Evolutionary conservation across 1,140 invertebrate genomes (phyloP), one percentile per base, ranked within the genome.

Genomic region (Doryteuthis pealeii): DNA sequence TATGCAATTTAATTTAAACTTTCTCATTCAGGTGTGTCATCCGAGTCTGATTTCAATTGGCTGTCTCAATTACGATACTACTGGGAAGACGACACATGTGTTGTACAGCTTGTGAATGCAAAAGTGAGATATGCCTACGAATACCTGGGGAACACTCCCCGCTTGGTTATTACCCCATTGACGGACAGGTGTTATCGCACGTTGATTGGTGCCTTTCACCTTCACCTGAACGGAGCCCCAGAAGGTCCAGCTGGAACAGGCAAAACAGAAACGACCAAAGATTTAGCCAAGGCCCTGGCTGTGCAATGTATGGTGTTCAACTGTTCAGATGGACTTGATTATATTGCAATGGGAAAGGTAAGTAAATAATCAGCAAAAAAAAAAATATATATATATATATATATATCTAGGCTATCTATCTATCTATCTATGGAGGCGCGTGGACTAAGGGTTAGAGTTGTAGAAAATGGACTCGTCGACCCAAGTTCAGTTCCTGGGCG

Each of bases 241-340:
- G 88, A 89, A 69, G 88, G 88, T 40, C 88, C 88, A 8, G 88
- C 88, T 45, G 88, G 88, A 28, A 89, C 88, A 54, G 87, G 88
- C 14, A 88, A 89, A 76, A 89, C 88, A 49, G 88, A 89, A 78
- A 89, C 88, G 8, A 87, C 87, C 0, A 89, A 89, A 79, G 88
- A 89, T 83, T 75, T 89, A 49, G 88, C 88, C 67, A 89, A 89
- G 78, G 88, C 88, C 35, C 62, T 89, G 15, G 88, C 88, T 74
- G 88, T 89, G 31, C 88, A 89, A 80, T 89, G 88, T 84, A 85
- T 89, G 4, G 88, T 89, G 22, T 89, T 89, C 80, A 89, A 89
- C 80, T 89, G 88, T 72, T 89, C 88, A 30, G 88, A 89, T 81
- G 88, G 87, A 75, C 76, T 89, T 35, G 88, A 89, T 77, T 89